These are phyloP conservation scores for Aporophyla lueneburgensis DNA, from an alignment of 2,888 invertebrate species.

Conservation along the genomic window DNA sequence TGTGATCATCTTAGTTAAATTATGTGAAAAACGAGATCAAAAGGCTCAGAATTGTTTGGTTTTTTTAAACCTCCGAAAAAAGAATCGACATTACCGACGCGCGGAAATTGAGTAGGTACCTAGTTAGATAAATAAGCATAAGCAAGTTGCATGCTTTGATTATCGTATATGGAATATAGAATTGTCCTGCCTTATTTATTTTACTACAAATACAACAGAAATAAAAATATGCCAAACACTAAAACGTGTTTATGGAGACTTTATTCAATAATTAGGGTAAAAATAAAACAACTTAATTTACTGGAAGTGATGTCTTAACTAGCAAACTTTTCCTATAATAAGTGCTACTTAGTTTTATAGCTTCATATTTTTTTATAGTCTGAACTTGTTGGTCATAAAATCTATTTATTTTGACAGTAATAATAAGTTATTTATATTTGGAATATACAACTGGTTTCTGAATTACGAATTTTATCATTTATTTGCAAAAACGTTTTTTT, in stretches of 20 bases:
- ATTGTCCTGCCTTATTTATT: not conserved
- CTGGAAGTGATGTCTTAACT: conserved; percentile 53
- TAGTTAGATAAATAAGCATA: not conserved
- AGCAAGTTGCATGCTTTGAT: not conserved
- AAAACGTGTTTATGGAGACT: conserved; percentile 48
- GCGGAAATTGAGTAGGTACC: not conserved
- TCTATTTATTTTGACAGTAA: conserved; percentile 22
- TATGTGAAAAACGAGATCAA: not conserved
- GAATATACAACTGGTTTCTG: not conserved
- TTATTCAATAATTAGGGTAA: conserved; percentile 51
- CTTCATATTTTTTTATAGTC: conserved; percentile 47
- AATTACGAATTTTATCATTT: too few relatives aligned
- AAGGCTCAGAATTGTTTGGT: not conserved
- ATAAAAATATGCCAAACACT: conserved; percentile 21
- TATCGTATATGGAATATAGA: not conserved
- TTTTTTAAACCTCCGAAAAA: not conserved
- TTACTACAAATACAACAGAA: not conserved
- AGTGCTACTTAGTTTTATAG: conserved; percentile 57
- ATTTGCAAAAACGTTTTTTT: too few relatives aligned
- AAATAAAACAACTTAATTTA: conserved; percentile 55
- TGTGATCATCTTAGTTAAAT: not conserved
- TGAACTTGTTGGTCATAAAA: conserved; percentile 30
- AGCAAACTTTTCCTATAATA: conserved; percentile 58
- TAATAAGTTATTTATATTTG: not conserved
- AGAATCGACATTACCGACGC: not conserved